Evolutionary conservation across 2,797 vertebrate species (phyloP).

Genomic region (Cirrhinus molitorella): DNA sequence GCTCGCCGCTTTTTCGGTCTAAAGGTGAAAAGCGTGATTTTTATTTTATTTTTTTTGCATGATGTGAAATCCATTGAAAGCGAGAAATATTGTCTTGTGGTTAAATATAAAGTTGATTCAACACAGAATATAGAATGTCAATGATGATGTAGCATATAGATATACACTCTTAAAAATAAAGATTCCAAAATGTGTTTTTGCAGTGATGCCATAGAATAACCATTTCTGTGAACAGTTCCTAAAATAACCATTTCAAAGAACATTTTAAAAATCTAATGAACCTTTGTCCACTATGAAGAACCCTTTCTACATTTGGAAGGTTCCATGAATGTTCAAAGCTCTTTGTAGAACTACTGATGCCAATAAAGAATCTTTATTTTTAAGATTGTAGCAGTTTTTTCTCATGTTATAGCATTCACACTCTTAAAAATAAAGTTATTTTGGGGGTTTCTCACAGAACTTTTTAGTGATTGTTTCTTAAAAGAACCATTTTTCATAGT

Average conservation of each 20-base stretch:
- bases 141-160: background rate
- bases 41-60: no score
- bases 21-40: constrained; percentile 56
- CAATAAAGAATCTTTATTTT: background rate
- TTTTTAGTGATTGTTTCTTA: background rate
- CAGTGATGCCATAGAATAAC: background rate
- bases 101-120: background rate
- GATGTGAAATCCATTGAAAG: background rate
- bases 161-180: background rate
- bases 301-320: no score
- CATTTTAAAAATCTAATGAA: background rate
- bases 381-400: background rate
- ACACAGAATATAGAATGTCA: background rate
- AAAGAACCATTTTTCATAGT: background rate
- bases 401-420: no score
- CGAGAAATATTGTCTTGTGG: background rate
- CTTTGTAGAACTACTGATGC: no score
- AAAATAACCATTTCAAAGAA: background rate
- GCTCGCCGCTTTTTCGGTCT: constrained; percentile 37
- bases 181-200: background rate
- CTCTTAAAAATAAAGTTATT: background rate
- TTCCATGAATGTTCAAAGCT: no score
- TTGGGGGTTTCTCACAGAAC: background rate
- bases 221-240: background rate
- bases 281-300: background rate